These are phyloP conservation scores for Panagrolaimus sp. DNA, from an alignment of 1,140 invertebrate genomes.

Conservation along the genomic window DNA sequence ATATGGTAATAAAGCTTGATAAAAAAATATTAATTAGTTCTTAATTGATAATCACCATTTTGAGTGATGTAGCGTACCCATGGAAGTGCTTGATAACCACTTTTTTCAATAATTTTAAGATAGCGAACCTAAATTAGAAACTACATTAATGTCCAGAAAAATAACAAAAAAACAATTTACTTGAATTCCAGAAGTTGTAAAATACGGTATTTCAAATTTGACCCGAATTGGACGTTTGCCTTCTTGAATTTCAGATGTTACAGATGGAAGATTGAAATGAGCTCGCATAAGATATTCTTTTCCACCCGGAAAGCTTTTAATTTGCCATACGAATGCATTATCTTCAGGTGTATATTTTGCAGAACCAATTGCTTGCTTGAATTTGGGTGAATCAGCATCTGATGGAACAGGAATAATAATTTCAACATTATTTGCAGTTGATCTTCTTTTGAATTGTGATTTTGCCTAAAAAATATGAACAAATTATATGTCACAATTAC, in stretches of 20 bases:
- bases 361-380: slow-evolving; percentile 94
- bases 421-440: slow-evolving; percentile 98
- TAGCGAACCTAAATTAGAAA: slow-evolving; percentile 70
- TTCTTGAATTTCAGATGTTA: slow-evolving; percentile 87
- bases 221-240: slow-evolving; percentile 96
- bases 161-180: slow-evolving; percentile 61
- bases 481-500: slow-evolving; percentile 19
- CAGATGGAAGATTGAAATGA: slow-evolving; percentile 95
- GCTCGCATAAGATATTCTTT: slow-evolving; percentile 99
- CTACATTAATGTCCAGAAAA: slow-evolving; percentile 1
- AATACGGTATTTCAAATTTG: slow-evolving; percentile 99
- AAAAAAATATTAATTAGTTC: slow-evolving; percentile 63
- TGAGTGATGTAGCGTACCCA: slow-evolving; percentile 98
- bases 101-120: slow-evolving; percentile 98
- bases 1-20: too few species aligned
- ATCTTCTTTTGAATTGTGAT: slow-evolving; percentile 94
- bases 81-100: slow-evolving; percentile 94
- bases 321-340: slow-evolving; percentile 97
- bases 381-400: slow-evolving; percentile 96
- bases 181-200: slow-evolving; percentile 98
- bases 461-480: slow-evolving; percentile 70
- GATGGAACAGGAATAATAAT: slow-evolving; percentile 96
- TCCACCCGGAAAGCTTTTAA: slow-evolving; percentile 91
- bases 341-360: slow-evolving; percentile 83
- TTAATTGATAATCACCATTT: slow-evolving; percentile 96